Evolutionary conservation across 2,797 vertebrate genomes (phyloP).

Genomic region (Argya squamiceps): DNA sequence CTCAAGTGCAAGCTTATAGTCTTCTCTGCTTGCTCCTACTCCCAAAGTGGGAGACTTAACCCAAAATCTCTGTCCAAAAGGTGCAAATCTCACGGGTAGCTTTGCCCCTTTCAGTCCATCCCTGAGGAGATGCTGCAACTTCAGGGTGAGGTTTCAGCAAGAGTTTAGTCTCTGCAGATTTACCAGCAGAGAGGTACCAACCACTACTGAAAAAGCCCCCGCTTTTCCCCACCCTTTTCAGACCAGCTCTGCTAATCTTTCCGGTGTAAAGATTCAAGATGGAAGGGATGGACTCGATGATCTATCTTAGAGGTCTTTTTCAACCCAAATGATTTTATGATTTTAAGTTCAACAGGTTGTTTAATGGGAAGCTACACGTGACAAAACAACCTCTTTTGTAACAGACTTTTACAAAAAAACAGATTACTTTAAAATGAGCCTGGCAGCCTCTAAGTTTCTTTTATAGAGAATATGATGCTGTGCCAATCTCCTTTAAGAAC

Average conservation of each 20-base stretch:
- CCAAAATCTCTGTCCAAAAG: not conserved
- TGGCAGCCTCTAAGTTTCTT: not conserved
- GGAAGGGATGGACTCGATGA: not conserved
- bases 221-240: not conserved
- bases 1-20: not conserved
- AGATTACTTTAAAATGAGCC: not conserved
- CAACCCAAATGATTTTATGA: not conserved
- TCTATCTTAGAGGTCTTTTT: not conserved
- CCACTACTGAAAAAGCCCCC: not conserved
- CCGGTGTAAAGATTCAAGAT: not conserved
- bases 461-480: not conserved
- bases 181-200: not conserved
- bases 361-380: not conserved
- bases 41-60: not conserved
- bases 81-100: not conserved
- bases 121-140: not conserved
- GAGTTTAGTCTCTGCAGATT: not conserved
- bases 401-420: not conserved
- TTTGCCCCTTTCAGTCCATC: not conserved
- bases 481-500: not conserved
- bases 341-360: not conserved
- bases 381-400: not conserved
- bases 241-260: not conserved
- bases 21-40: not conserved
- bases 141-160: not conserved